phyloP scores from a whole-genome alignment of 2,113 vertebrate species.

The Elanoides forficatus region DNA sequence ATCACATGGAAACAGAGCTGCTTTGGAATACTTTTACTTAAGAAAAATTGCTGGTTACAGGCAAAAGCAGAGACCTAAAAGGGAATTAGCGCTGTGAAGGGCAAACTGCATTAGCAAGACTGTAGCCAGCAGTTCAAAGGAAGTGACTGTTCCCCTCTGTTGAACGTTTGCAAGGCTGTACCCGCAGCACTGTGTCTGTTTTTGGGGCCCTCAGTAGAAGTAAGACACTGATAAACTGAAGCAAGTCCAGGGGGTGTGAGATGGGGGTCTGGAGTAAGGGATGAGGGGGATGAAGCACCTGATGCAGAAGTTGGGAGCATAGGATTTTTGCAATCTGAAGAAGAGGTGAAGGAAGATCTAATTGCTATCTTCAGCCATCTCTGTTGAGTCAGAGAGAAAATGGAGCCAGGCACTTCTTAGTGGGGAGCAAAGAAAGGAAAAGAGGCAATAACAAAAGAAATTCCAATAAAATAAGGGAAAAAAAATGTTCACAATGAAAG shows the following conservation, averaged over 20 bases:
- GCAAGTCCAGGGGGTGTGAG: not conserved
- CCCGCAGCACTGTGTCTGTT: not conserved
- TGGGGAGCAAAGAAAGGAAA: not conserved
- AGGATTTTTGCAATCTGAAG: not conserved
- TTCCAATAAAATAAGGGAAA: not conserved
- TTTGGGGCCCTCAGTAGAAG: not conserved
- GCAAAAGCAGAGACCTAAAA: not conserved
- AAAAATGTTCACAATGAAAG: not conserved
- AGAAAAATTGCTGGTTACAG: not conserved
- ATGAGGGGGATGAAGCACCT: not conserved
- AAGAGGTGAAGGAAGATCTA: not conserved
- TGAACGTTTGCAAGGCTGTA: not conserved
- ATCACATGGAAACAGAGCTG: not conserved
- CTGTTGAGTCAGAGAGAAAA: not conserved
- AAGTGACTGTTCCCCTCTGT: not conserved
- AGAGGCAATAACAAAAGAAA: not conserved
- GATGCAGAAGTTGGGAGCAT: not conserved
- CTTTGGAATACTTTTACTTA: not conserved
- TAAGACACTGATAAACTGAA: not conserved
- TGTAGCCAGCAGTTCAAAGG: not conserved
- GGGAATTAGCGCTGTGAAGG: not conserved
- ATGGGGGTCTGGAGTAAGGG: not conserved
- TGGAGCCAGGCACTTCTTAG: not conserved
- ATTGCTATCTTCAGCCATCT: not conserved
- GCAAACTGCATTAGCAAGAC: not conserved